Conservation (phyloP, 2,888 invertebrate species). For the Ariolimax columbianus region DNA sequence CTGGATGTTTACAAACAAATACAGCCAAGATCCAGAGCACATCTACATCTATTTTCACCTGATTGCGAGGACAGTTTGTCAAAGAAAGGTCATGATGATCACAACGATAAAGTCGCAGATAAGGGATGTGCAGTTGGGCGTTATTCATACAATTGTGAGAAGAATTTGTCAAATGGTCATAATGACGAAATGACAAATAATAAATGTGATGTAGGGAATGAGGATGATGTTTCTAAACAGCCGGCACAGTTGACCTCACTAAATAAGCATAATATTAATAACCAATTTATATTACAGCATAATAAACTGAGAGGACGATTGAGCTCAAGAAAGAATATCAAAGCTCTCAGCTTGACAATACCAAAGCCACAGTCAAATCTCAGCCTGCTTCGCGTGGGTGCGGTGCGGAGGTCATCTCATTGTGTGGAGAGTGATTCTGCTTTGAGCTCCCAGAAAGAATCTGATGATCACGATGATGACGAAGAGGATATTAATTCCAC, state of each 20-base stretch:
- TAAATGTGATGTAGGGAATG: neutral
- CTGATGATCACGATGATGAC: neutral
- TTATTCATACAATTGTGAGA: too few relatives aligned
- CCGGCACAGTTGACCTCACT: neutral
- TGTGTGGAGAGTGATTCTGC: neutral
- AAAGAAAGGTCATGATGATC: neutral
- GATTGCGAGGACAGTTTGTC: neutral
- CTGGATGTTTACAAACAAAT: neutral
- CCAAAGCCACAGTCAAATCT: neutral
- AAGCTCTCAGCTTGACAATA: constrained; percentile 40
- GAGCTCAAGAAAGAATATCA: constrained; percentile 33
- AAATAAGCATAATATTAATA: neutral
- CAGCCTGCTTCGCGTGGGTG: neutral
- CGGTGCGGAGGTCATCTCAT: neutral
- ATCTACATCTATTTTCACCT: neutral
- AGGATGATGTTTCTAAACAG: neutral
- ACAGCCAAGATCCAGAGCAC: neutral
- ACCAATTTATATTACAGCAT: neutral
- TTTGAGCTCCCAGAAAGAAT: constrained; percentile 24
- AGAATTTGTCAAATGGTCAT: too few relatives aligned
- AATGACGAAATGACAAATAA: too few relatives aligned
- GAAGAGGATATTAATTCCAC: neutral
- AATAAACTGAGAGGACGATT: neutral
- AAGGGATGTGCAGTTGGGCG: too few relatives aligned
- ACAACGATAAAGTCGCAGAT: neutral